phyloP scores from a whole-genome alignment of 2,113 vertebrate genomes.

The Falco punctatus region DNA sequence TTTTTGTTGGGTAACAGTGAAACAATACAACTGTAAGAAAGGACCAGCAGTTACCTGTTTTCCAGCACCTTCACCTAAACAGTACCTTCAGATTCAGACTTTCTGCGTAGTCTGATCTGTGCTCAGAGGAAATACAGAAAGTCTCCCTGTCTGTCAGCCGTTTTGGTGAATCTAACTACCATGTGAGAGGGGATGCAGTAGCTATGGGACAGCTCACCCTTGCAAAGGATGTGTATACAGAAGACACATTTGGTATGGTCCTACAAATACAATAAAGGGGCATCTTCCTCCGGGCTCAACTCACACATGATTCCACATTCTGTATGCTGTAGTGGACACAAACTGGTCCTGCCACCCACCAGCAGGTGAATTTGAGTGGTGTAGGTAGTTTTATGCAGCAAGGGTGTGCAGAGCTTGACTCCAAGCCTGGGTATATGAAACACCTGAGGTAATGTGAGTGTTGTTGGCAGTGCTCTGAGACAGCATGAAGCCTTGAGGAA shows the following conservation, averaged over 20 bases:
- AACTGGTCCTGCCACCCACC: neutral
- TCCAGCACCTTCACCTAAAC: neutral
- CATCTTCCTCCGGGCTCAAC: neutral
- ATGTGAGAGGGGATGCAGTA: neutral
- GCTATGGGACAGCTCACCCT: neutral
- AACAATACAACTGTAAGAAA: neutral
- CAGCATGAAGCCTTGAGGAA: neutral
- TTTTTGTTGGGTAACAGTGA: neutral
- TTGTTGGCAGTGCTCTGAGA: neutral
- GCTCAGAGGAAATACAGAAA: neutral
- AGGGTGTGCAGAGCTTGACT: neutral
- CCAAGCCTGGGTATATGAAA: neutral
- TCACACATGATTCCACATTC: neutral
- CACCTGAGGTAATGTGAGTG: neutral
- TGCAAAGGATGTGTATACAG: neutral
- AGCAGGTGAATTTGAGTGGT: neutral
- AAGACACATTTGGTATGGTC: neutral
- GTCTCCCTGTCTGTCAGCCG: neutral
- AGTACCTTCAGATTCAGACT: neutral
- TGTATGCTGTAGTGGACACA: fast-evolving
- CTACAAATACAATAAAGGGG: neutral
- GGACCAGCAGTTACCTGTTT: neutral
- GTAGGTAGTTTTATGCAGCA: neutral
- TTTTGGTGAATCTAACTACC: neutral
- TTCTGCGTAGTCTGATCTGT: neutral